Percentiles rank a stretch among this genome's conserved stretches.
Evolutionary conservation across 2,113 vertebrate genomes (phyloP).

Genomic region (Sinocyclocheilus rhinocerous): DNA sequence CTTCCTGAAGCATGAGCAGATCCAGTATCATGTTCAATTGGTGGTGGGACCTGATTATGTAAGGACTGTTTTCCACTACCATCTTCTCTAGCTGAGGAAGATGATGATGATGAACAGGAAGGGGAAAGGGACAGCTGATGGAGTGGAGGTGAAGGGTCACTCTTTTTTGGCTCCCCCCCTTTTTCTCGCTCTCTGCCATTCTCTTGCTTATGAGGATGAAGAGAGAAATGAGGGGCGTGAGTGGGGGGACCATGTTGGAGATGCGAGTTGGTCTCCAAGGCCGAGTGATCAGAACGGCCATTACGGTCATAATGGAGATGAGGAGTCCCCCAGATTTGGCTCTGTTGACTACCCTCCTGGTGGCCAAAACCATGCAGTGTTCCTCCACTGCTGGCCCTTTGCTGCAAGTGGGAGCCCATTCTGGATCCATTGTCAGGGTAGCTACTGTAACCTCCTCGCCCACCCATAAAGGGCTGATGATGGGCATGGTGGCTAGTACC

Average conservation of each 20-base stretch:
- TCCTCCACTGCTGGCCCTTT: constrained; percentile 69
- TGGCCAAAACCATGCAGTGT: constrained; percentile 71
- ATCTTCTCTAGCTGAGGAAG: constrained; percentile 76
- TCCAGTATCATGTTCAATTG: constrained; percentile 65
- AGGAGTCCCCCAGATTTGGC: constrained; percentile 73
- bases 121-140: constrained; percentile 75
- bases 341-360: constrained; percentile 71
- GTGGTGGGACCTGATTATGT: constrained; percentile 69
- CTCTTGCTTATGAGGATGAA: constrained; percentile 72
- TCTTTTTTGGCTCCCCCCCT: constrained; percentile 69
- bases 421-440: constrained; percentile 82
- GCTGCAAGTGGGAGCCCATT: constrained; percentile 73
- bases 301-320: constrained; percentile 79
- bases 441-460: constrained; percentile 75
- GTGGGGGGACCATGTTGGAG: constrained; percentile 64
- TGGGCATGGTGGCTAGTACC: constrained; percentile 70
- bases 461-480: constrained; percentile 78
- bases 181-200: constrained; percentile 68
- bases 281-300: constrained; percentile 69
- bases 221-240: constrained; percentile 69
- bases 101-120: constrained; percentile 78
- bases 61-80: constrained; percentile 66
- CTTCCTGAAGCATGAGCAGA: constrained; percentile 53
- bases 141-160: constrained; percentile 69
- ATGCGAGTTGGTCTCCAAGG: constrained; percentile 71